Percentiles rank a stretch among this genome's conserved stretches.
Conservation (phyloP, 2,797 vertebrate species). For the Muscicapa comitata region DNA sequence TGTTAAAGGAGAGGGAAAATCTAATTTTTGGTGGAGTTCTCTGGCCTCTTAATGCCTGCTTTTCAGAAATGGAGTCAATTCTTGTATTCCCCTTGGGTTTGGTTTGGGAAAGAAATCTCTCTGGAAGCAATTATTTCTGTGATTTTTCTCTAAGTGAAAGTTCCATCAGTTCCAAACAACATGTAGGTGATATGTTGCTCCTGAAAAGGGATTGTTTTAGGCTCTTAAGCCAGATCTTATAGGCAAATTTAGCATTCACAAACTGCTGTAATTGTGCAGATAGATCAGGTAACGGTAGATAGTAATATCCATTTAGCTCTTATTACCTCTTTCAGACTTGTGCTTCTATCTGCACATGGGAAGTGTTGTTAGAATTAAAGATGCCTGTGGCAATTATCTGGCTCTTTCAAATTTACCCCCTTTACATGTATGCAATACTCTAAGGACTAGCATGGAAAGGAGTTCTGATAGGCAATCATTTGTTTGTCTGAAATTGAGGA, state of each 20-base stretch:
- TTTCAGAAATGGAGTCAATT: neutral
- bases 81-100: neutral
- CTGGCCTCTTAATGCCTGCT: neutral
- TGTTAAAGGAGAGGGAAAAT: neutral
- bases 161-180: slow-evolving; percentile 33
- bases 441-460: slow-evolving; percentile 9
- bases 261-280: slow-evolving; percentile 24
- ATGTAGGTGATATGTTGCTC: neutral
- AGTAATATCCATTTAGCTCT: slow-evolving; percentile 45
- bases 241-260: slow-evolving; percentile 1
- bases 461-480: slow-evolving; percentile 34
- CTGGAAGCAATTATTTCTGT: slow-evolving; percentile 48
- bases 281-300: slow-evolving; percentile 39
- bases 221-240: slow-evolving; percentile 15
- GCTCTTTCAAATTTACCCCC: neutral
- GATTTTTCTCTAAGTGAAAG: slow-evolving; percentile 13
- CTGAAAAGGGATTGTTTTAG: slow-evolving; percentile 1
- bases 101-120: slow-evolving; percentile 15
- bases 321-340: slow-evolving; percentile 25
- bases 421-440: slow-evolving; percentile 2
- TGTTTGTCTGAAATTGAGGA: slow-evolving; percentile 30
- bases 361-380: slow-evolving; percentile 17
- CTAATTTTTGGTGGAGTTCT: slow-evolving; percentile 11
- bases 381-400: slow-evolving; percentile 15
- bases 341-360: neutral